Percentiles rank a stretch among this genome's conserved stretches.
Conservation (phyloP, 92 coral and sea anemone genomes). For the Parazoanthus darwini region DNA sequence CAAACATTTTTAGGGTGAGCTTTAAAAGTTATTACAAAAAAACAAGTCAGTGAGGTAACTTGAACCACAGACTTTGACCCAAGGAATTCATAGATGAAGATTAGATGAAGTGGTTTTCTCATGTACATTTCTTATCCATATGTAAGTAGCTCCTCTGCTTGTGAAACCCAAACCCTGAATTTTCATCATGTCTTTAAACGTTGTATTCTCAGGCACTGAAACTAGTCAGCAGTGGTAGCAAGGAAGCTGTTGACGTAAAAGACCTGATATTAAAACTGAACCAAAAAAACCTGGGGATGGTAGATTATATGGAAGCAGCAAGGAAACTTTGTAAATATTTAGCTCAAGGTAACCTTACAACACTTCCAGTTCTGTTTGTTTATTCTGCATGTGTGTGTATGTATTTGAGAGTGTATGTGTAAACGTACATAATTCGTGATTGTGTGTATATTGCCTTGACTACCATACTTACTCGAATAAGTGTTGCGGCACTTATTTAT, state of each 20-base stretch:
- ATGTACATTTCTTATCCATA: no score
- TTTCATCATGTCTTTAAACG: background rate
- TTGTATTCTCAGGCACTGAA: conserved; percentile 23
- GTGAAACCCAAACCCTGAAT: background rate
- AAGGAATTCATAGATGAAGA: background rate
- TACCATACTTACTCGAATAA: no score
- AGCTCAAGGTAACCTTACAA: conserved; percentile 5
- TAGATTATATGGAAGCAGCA: conserved; percentile 51
- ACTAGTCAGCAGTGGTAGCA: conserved; percentile 32
- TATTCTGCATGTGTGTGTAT: no score
- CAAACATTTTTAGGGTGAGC: no score
- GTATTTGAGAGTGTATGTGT: background rate
- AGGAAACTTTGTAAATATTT: conserved; percentile 19
- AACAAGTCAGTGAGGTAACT: no score
- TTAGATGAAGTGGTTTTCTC: no score
- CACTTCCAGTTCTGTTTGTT: background rate
- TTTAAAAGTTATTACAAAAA: background rate
- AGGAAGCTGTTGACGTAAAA: conserved; percentile 20
- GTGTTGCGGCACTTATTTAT: no score
- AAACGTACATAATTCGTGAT: no score
- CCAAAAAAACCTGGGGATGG: conserved; percentile 12
- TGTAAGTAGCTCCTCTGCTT: background rate
- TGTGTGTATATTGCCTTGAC: no score
- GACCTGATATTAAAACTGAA: conserved; percentile 8
- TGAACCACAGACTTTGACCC: background rate